Base-by-base conservation (phyloP, 2,113 vertebrate genomes). In the Dipodomys merriami region DNA sequence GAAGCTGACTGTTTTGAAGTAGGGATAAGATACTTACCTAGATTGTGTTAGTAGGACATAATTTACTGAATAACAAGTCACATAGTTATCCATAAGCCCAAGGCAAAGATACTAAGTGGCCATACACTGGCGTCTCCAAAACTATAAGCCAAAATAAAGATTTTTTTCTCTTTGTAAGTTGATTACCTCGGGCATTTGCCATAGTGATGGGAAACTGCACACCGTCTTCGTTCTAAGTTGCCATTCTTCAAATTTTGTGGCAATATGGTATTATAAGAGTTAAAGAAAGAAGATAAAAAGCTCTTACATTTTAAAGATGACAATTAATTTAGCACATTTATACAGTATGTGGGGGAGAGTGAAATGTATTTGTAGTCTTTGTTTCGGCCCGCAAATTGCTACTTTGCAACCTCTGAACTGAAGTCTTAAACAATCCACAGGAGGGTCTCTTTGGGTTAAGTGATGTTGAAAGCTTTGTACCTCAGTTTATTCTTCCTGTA, bases 401-500 rank as follows among this genome's bases (percentile, higher is more conserved):
- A 49, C 23, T 85, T 81, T 49, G 16, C 25, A 71, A 6, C 25
- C 8, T 82, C 76, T 8, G 13, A 60, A 67, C 64, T 67, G 15
- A 71, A 60, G 25, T 64, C 27, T 73, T 53, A 6, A 29, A 20
- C 10, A 69, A 29, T 13, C 39, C 3, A 19, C 10, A 39, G 33
- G 46, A 83, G 25, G 20, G 10, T 35, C 80, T 12, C 44, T 5
- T 18, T 85, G 35, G 19, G 0, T 16, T 6, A 30, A 90, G 57
- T 87, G 78, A 74, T 68, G 33, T 69, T 84, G 78, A 95, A 81
- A 60, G 18, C 20, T 64, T 25, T 92, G 88, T 25, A 80, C 15
- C 39, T 93, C 46, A 23, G 33, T 39, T 71, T 67, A 67, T 62
- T 16, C 35, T 94, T 91, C 33, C 71, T 72, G 3, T 46, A 53